phyloP scores from a whole-genome alignment of 2,888 invertebrate species.

The Pollenia griseotomentosa region DNA sequence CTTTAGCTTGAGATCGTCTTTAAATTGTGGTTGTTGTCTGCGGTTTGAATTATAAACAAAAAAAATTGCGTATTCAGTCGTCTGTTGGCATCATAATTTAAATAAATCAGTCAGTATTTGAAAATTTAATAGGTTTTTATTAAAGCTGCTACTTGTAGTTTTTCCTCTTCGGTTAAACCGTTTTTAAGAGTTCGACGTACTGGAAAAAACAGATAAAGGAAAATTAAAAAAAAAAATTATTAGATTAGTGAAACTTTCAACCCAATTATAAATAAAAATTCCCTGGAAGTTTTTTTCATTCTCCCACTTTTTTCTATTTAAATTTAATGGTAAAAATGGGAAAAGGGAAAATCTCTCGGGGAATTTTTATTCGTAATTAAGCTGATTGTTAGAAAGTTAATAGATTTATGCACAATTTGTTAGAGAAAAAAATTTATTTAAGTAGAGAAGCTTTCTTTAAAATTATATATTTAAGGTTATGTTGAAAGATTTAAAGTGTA shows the following conservation, averaged over 20 bases:
- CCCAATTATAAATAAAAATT: too few relatives aligned
- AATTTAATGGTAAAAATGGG: too few relatives aligned
- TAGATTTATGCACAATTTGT: too few relatives aligned
- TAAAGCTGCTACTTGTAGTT: conserved; percentile 90
- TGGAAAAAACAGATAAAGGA: conserved; percentile 80
- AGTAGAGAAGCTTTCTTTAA: too few relatives aligned
- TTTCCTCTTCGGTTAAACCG: conserved; percentile 92
- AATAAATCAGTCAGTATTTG: conserved; percentile 54
- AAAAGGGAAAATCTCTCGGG: too few relatives aligned
- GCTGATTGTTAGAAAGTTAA: too few relatives aligned
- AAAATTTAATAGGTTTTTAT: conserved; percentile 88
- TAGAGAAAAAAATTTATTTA: too few relatives aligned
- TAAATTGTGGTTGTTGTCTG: conserved; percentile 53
- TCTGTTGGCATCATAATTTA: conserved; percentile 26
- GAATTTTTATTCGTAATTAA: too few relatives aligned
- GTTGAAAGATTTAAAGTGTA: not conserved
- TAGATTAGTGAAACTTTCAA: not conserved
- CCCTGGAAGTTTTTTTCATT: too few relatives aligned
- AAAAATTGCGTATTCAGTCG: conserved; percentile 57
- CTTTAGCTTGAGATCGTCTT: conserved; percentile 68
- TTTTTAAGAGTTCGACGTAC: conserved; percentile 93
- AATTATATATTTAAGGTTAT: not conserved
- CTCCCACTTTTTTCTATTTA: too few relatives aligned
- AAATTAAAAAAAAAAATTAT: not conserved
- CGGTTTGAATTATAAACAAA: not conserved